Percentiles rank a stretch among this genome's conserved stretches.
These are phyloP conservation scores for Malurus melanocephalus DNA, from an alignment of 2,113 vertebrate species.

Conservation along the genomic window DNA sequence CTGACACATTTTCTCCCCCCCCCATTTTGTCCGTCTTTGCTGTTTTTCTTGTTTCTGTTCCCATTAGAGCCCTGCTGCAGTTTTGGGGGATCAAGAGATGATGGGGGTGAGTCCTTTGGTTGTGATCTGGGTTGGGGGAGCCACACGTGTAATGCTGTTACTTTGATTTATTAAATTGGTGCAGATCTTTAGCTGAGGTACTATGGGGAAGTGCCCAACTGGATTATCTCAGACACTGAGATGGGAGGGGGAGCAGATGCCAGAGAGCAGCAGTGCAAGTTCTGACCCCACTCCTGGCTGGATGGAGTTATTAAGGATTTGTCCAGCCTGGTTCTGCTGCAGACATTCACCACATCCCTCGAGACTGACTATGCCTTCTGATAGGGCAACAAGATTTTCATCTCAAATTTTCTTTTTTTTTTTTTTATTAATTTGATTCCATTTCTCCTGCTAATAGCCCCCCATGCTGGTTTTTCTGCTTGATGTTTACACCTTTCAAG, in stretches of 20 bases:
- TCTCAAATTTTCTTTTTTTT: neutral
- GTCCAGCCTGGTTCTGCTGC: neutral
- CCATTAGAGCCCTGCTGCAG: neutral
- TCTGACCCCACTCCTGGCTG: neutral
- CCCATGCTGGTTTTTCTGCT: neutral
- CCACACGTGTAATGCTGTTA: accelerated
- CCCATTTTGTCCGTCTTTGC: neutral
- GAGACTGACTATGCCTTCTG: neutral
- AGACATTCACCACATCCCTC: neutral
- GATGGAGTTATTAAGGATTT: neutral
- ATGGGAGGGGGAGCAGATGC: neutral
- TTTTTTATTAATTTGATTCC: neutral
- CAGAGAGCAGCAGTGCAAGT: neutral
- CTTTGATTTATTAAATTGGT: neutral
- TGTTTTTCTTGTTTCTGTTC: neutral
- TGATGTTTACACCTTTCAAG: constrained; percentile 30
- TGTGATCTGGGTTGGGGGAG: neutral
- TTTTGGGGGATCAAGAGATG: neutral
- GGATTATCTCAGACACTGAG: neutral
- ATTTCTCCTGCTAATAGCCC: neutral
- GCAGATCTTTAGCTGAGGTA: neutral
- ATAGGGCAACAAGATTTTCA: neutral
- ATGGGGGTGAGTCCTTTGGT: neutral
- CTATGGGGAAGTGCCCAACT: accelerated
- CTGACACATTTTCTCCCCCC: accelerated